Percentiles rank a stretch among this genome's conserved stretches.
These are phyloP conservation scores for Ophion ellenae DNA, from an alignment of 2,888 invertebrate genomes.

Conservation along the genomic window DNA sequence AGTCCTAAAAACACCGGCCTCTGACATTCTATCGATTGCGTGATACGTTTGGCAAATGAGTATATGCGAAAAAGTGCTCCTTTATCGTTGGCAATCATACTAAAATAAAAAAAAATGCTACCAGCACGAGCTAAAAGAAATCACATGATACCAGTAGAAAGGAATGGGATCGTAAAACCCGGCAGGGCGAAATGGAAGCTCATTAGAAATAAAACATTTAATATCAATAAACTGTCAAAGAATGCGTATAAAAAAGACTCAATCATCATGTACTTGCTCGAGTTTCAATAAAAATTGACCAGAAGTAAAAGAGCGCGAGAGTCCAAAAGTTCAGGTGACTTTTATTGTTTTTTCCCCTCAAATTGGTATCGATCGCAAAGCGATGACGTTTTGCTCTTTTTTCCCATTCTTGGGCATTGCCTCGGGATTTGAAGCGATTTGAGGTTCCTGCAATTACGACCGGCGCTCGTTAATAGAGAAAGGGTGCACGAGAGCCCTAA, in stretches of 20 bases:
- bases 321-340: not conserved
- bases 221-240: not conserved
- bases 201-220: not conserved
- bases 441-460: slow-evolving; percentile 48
- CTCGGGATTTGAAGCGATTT: slow-evolving; percentile 32
- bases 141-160: not conserved
- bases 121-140: not conserved
- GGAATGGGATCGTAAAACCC: not conserved
- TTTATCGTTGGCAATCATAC: not conserved
- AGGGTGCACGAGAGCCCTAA: slow-evolving; percentile 38
- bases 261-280: too few relatives aligned
- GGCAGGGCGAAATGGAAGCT: not conserved
- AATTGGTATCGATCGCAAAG: slow-evolving; percentile 24
- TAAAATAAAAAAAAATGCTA: not conserved
- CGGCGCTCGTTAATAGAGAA: slow-evolving; percentile 38
- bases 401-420: slow-evolving; percentile 12
- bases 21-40: not conserved
- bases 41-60: not conserved
- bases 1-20: not conserved
- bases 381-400: slow-evolving; percentile 17
- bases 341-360: not conserved
- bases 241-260: too few relatives aligned
- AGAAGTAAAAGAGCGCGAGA: too few relatives aligned
- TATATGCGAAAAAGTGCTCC: not conserved
- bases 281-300: too few relatives aligned